phyloP scores from a whole-genome alignment of 2,797 vertebrate species.

The Clarias platycephalus region DNA sequence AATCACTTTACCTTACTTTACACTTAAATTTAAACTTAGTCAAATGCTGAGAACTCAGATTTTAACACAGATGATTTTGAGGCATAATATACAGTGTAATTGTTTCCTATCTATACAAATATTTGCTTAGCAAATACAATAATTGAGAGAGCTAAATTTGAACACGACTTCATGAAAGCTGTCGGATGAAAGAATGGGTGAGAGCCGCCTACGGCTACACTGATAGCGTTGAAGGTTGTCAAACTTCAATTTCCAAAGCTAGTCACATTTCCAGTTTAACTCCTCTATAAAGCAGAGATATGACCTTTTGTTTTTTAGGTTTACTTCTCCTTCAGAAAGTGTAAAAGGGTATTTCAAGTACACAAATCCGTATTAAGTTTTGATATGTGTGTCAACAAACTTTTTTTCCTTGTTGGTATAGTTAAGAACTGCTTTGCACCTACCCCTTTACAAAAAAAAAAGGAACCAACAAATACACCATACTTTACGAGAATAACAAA shows the following conservation, averaged over 20 bases:
- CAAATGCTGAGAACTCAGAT: conserved; percentile 15
- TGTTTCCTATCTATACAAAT: background rate
- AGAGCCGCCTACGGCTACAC: conserved; percentile 11
- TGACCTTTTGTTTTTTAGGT: background rate
- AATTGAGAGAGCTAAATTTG: background rate
- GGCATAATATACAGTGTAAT: background rate
- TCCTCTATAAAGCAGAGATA: background rate
- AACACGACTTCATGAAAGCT: background rate
- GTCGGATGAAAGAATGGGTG: background rate
- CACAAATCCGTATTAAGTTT: background rate
- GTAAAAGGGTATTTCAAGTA: background rate
- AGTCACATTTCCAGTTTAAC: conserved; percentile 22
- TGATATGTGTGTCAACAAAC: background rate
- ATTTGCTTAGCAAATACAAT: background rate
- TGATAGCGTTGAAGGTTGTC: conserved; percentile 19
- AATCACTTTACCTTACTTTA: conserved; percentile 40
- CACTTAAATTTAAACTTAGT: conserved; percentile 45
- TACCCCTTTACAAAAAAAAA: background rate
- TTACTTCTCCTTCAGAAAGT: background rate
- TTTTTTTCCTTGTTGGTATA: background rate
- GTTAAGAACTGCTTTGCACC: background rate
- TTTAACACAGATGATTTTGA: conserved; percentile 7
- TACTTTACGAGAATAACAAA: background rate
- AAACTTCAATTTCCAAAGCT: background rate
- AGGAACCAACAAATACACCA: background rate